phyloP scores from a whole-genome alignment of 2,113 vertebrate species.

The Aphyosemion australe region DNA sequence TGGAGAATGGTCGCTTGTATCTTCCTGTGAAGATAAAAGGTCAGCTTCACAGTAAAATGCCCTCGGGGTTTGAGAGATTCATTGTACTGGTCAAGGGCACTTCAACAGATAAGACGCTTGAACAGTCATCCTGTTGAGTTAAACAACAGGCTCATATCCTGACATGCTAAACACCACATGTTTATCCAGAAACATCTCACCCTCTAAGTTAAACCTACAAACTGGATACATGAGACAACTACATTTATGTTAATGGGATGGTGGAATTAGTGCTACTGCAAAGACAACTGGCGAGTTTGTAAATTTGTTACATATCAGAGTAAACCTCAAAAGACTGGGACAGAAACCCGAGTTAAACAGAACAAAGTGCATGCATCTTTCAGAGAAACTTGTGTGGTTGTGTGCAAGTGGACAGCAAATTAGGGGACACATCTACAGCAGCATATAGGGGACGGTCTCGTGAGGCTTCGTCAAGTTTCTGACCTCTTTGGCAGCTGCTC shows the following conservation, averaged over 20 bases:
- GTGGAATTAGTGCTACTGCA: neutral
- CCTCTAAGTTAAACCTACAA: no score
- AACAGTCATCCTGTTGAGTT: neutral
- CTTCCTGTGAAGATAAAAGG: neutral
- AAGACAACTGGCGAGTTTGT: neutral
- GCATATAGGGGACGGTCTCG: slow-evolving; percentile 44
- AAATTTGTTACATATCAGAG: neutral
- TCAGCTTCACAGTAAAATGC: neutral
- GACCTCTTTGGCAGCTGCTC: slow-evolving; percentile 64
- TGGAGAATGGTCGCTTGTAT: neutral
- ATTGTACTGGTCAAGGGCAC: neutral
- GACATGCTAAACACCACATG: no score
- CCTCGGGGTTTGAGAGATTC: neutral
- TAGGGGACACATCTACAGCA: slow-evolving; percentile 27
- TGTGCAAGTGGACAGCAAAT: neutral
- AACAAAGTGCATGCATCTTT: neutral
- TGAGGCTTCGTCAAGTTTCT: slow-evolving; percentile 53
- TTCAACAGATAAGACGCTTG: neutral
- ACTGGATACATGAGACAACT: no score
- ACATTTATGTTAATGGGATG: no score
- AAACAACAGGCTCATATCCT: neutral
- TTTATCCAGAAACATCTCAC: neutral
- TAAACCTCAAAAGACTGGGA: neutral
- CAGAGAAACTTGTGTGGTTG: neutral
- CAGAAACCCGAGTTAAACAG: neutral